A percentile compares a stretch with the other conserved stretches of the same genome.
Evolutionary conservation across 2,888 invertebrate species (phyloP).

Genomic region (Caenorhabditis angaria): DNA sequence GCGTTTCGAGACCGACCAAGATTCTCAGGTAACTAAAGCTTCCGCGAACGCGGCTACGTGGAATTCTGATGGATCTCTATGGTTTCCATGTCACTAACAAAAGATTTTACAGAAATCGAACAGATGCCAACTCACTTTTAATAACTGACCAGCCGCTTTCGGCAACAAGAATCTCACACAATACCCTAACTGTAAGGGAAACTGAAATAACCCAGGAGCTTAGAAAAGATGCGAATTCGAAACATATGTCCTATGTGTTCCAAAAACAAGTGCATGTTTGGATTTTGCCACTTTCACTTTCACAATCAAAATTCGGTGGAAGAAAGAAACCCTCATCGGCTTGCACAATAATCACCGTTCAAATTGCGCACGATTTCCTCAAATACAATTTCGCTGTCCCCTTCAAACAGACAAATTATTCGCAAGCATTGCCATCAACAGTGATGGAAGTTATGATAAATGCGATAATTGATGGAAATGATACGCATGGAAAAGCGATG

Average conservation of each 20-base stretch:
- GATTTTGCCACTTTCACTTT: constrained; percentile 34
- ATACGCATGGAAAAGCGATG: constrained; percentile 40
- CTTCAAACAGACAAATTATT: too few species aligned
- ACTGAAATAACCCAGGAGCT: not conserved
- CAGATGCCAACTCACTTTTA: not conserved
- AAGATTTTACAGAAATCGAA: not conserved
- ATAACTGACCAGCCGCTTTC: not conserved
- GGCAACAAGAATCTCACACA: not conserved
- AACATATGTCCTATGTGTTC: not conserved
- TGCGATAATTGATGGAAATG: constrained; percentile 41
- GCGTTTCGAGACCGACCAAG: not conserved
- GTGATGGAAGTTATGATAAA: constrained; percentile 28
- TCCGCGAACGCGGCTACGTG: too few species aligned
- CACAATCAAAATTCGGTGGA: constrained; percentile 42
- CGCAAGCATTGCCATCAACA: constrained; percentile 19
- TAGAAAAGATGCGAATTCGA: not conserved
- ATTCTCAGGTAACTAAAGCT: not conserved
- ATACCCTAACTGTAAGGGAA: not conserved
- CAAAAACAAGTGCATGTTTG: constrained; percentile 36
- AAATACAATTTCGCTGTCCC: constrained; percentile 15
- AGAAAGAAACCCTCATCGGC: constrained; percentile 38
- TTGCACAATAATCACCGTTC: constrained; percentile 40
- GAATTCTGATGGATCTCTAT: too few species aligned
- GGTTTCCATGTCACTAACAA: too few species aligned
- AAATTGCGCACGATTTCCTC: constrained; percentile 32